Conservation (phyloP, 1,140 invertebrate genomes). For the Heliconius hewitsoni region DNA sequence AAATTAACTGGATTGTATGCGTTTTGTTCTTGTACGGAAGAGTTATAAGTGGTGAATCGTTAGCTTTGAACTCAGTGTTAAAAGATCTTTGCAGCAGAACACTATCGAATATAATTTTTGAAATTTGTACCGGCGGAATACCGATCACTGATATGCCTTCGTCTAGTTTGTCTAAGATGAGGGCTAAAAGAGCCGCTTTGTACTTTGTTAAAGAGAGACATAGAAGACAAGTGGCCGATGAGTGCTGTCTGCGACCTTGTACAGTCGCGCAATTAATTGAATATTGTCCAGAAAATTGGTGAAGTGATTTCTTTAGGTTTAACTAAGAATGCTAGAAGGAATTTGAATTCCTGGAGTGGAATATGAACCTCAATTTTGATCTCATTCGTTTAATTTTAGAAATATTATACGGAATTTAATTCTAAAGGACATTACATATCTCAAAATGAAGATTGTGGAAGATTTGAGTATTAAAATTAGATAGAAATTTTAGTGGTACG, state of each 20-base stretch:
- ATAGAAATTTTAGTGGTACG: conserved; percentile 10
- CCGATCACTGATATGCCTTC: conserved; percentile 46
- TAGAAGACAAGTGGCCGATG: conserved; percentile 54
- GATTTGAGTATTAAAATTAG: conserved; percentile 27
- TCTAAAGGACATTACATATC: background rate
- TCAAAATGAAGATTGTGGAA: background rate
- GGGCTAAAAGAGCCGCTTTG: conserved; percentile 52
- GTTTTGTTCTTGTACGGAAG: conserved; percentile 49
- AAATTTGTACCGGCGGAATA: conserved; percentile 58
- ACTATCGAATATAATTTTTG: conserved; percentile 52
- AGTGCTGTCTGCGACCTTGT: conserved; percentile 62
- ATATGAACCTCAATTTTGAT: conserved; percentile 36
- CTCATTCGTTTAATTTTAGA: conserved; percentile 37
- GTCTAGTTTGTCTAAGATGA: conserved; percentile 42
- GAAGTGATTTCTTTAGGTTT: conserved; percentile 30
- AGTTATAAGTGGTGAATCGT: conserved; percentile 51
- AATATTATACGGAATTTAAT: conserved; percentile 19
- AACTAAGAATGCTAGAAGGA: background rate
- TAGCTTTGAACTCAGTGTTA: conserved; percentile 55
- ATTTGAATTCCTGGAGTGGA: conserved; percentile 6
- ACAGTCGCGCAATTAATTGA: conserved; percentile 61
- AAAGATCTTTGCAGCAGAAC: conserved; percentile 57
- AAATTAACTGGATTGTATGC: conserved; percentile 55
- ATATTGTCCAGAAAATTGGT: conserved; percentile 70
- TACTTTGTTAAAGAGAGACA: conserved; percentile 46